Base-by-base conservation (phyloP, 1,140 invertebrate species). In the Anoplolepis gracilipes region DNA sequence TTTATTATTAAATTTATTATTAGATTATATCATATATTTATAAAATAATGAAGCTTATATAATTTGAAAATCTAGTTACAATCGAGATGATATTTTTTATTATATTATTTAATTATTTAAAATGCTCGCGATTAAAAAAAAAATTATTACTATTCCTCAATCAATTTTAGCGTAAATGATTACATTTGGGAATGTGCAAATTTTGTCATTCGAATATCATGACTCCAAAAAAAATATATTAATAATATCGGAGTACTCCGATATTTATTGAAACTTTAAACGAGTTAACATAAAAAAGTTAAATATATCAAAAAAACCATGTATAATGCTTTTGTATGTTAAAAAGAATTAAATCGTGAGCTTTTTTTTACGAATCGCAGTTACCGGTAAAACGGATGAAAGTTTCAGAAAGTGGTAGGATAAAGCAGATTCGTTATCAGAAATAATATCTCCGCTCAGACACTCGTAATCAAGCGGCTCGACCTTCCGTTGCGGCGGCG, bases 381-480 rank as follows among this genome's bases (percentile, higher is more conserved):
- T 2, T 10, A 11, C n/a, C 36, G 7, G 2, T 46, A 39, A 22
- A 39, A 13, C 64, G 4, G 22, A 79, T 42, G 53, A 53, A 73
- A 75, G 67, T 59, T 62, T 16, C 19, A 49, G 46, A n/a, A 61
- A 61, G 69, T 39, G 16, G 49, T 59, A 88, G 75, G 53, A 8
- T 28, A 67, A 86, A 86, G 57, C 57, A 36, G 72, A 65, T 86
- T 84, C 64, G 76, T 84, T 89, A 88, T 89, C 87, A 88, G 84
- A 42, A 49, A 72, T 65, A 76, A 88, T 89, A 89, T 89, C 72
- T 86, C 49, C 59, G 28, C 39, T 67, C 73, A 75, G 55, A 69
- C 46, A 49, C 46, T 81, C 69, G 85, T 87, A 89, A 89, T 90
- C 81, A 85, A 85, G 88, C 75, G 78, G n/a, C 61, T 81, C 79